These are phyloP conservation scores for Drosophila oshimai DNA, from an alignment of 1,140 invertebrate species.

Conservation along the genomic window DNA sequence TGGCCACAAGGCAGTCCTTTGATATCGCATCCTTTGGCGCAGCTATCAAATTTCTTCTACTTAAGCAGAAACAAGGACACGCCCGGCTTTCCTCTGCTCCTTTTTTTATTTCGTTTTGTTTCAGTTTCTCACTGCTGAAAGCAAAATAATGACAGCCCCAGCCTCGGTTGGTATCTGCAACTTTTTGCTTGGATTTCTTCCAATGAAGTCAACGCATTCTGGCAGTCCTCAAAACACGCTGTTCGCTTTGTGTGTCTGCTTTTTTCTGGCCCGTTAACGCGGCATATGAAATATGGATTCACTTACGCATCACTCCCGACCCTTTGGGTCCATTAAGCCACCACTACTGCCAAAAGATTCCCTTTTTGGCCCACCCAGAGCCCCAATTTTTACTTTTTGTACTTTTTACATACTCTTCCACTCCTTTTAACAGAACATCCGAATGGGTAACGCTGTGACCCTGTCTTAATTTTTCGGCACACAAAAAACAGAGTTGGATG, in stretches of 20 bases:
- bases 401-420: slow-evolving; percentile 1
- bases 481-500: neutral
- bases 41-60: slow-evolving; percentile 67
- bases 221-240: slow-evolving; percentile 26
- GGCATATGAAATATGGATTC: slow-evolving; percentile 80
- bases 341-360: slow-evolving; percentile 17
- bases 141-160: slow-evolving; percentile 67
- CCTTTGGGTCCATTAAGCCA: slow-evolving; percentile 70
- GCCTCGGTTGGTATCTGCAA: slow-evolving; percentile 26
- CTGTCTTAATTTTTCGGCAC: neutral
- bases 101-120: slow-evolving; percentile 51
- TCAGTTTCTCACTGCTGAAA: slow-evolving; percentile 15
- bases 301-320: slow-evolving; percentile 71
- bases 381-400: neutral
- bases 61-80: slow-evolving; percentile 35
- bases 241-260: slow-evolving; percentile 44
- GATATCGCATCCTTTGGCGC: slow-evolving; percentile 75
- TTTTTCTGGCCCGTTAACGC: slow-evolving; percentile 60
- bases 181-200: slow-evolving; percentile 37
- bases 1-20: slow-evolving; percentile 71
- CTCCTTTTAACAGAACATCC: neutral
- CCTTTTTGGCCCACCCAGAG: neutral
- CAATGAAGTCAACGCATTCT: slow-evolving; percentile 37
- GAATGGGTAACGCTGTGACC: neutral
- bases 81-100: slow-evolving; percentile 19